phyloP scores from a whole-genome alignment of 2,797 vertebrate species.

The Mionectes olivaceus region DNA sequence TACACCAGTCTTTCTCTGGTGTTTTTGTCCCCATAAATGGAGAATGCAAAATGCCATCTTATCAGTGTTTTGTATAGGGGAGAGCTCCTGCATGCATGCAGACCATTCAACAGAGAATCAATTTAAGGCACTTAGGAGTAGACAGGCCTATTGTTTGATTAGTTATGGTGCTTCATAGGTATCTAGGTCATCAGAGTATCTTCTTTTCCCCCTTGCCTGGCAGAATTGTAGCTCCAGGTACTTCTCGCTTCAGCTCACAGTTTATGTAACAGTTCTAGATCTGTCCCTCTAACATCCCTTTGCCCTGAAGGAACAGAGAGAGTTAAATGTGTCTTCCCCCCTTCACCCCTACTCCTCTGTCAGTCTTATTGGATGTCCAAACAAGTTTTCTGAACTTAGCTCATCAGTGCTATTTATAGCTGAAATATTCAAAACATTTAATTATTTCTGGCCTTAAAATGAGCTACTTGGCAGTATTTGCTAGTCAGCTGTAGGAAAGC shows the following conservation, averaged over 20 bases:
- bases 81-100: background rate
- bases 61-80: background rate
- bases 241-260: background rate
- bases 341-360: background rate
- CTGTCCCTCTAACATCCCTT: background rate
- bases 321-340: background rate
- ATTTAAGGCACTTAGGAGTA: background rate
- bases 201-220: background rate
- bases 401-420: conserved; percentile 57
- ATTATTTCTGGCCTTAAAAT: conserved; percentile 68
- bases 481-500: background rate
- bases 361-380: background rate
- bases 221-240: conserved; percentile 22
- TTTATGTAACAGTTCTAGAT: conserved; percentile 44
- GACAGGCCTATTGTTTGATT: background rate
- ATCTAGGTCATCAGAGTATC: conserved; percentile 11
- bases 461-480: conserved; percentile 39
- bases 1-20: background rate
- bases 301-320: background rate
- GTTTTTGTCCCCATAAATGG: background rate
- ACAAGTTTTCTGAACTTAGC: conserved; percentile 3
- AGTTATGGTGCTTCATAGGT: background rate
- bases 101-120: background rate
- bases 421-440: conserved; percentile 45
- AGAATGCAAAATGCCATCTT: background rate